These are phyloP conservation scores for Myzus persicae DNA, from an alignment of 1,140 invertebrate genomes.

Conservation along the genomic window DNA sequence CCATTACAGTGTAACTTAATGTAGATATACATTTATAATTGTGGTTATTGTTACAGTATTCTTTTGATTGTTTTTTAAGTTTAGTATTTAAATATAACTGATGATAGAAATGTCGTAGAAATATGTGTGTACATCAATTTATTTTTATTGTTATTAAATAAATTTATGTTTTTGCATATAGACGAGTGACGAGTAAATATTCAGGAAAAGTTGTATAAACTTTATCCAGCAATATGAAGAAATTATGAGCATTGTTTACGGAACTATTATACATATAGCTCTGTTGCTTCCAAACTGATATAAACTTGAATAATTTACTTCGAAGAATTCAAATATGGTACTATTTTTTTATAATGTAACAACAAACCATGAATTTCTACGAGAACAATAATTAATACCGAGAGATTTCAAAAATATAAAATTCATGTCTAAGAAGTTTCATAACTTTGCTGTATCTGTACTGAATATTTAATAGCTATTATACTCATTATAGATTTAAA, in stretches of 20 bases:
- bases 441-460: background rate
- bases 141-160: background rate
- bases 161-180: background rate
- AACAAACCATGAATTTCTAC: background rate
- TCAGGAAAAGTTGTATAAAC: slow-evolving; percentile 7
- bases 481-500: background rate
- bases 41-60: background rate
- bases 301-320: background rate
- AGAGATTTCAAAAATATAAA: background rate
- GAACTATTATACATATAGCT: background rate
- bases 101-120: background rate
- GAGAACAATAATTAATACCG: background rate
- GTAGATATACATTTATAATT: background rate
- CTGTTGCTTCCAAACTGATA: background rate
- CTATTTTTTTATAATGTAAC: background rate
- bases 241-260: background rate
- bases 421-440: background rate
- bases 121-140: background rate
- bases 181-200: background rate
- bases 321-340: background rate
- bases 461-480: background rate
- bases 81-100: background rate
- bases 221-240: background rate
- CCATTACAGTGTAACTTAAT: background rate
- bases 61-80: background rate